These are phyloP conservation scores for Hippopotamyrus pictus DNA, from an alignment of 2,797 vertebrate species.

Conservation along the genomic window DNA sequence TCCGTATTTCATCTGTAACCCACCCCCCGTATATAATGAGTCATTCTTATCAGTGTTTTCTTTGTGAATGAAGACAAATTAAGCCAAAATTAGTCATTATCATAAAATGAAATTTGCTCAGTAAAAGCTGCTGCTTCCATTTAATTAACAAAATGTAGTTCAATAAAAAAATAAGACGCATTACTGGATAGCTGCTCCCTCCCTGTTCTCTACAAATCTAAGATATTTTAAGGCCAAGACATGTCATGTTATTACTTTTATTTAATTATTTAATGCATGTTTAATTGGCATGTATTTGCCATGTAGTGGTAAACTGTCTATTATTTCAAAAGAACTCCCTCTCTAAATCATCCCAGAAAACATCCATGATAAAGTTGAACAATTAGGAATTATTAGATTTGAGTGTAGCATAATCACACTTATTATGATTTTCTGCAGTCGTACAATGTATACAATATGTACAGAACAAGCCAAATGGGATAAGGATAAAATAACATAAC, in stretches of 20 bases:
- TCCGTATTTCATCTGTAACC: not conserved
- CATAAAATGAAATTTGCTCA: not conserved
- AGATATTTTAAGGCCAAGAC: not conserved
- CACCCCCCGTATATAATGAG: constrained; percentile 31
- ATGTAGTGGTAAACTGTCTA: not conserved
- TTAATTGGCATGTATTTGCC: not conserved
- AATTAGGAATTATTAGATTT: constrained; percentile 8
- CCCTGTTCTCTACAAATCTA: not conserved
- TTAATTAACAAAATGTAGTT: not conserved
- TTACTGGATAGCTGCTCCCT: not conserved
- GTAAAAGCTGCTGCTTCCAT: not conserved
- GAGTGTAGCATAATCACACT: not conserved
- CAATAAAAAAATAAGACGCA: not conserved
- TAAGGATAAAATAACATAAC: not conserved
- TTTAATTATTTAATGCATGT: not conserved
- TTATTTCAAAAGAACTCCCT: not conserved
- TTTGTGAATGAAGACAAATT: not conserved
- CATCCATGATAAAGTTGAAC: not conserved
- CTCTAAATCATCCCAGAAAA: not conserved
- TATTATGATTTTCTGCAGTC: not conserved
- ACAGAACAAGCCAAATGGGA: not conserved
- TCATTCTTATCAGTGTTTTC: constrained; percentile 30
- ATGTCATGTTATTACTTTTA: not conserved
- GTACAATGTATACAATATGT: not conserved
- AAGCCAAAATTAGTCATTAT: not conserved